Conservation (phyloP, 1,140 invertebrate genomes). For the Sinella curviseta region DNA sequence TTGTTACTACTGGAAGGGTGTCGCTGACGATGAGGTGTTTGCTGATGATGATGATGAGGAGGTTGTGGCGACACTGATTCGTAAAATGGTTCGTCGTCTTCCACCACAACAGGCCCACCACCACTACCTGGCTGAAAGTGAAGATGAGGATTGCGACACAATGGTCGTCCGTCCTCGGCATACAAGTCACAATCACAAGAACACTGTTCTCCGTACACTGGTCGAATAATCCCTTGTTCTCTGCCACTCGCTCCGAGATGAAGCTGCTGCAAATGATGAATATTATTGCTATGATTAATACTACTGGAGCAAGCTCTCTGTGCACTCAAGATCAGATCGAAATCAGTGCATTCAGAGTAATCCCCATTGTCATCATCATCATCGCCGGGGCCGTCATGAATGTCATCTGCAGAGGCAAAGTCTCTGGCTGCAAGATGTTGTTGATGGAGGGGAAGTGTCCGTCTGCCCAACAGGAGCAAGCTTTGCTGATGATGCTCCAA, state of each 20-base stretch:
- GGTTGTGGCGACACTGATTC: slow-evolving; percentile 32
- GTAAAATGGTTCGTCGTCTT: slow-evolving; percentile 38
- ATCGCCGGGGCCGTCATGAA: slow-evolving; percentile 22
- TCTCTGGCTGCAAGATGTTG: slow-evolving; percentile 16
- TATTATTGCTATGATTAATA: slow-evolving; percentile 10
- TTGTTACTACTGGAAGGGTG: background rate
- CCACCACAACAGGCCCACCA: slow-evolving; percentile 14
- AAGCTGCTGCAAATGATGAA: background rate
- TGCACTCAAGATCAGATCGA: slow-evolving; percentile 17
- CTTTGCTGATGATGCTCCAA: slow-evolving; percentile 29
- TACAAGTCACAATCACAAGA: slow-evolving; percentile 18
- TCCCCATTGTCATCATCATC: slow-evolving; percentile 23
- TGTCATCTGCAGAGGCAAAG: slow-evolving; percentile 30
- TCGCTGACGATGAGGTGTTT: background rate
- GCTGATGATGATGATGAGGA: background rate
- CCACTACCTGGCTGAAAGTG: background rate
- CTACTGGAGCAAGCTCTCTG: background rate
- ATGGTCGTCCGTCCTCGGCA: background rate
- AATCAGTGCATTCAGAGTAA: slow-evolving; percentile 20
- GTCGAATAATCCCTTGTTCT: background rate
- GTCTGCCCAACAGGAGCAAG: background rate
- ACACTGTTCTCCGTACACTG: background rate
- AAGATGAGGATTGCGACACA: background rate
- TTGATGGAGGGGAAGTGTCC: slow-evolving; percentile 9
- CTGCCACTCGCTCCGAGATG: background rate